Evolutionary conservation across 2,113 vertebrate genomes (phyloP).

Genomic region (Chionis minor): DNA sequence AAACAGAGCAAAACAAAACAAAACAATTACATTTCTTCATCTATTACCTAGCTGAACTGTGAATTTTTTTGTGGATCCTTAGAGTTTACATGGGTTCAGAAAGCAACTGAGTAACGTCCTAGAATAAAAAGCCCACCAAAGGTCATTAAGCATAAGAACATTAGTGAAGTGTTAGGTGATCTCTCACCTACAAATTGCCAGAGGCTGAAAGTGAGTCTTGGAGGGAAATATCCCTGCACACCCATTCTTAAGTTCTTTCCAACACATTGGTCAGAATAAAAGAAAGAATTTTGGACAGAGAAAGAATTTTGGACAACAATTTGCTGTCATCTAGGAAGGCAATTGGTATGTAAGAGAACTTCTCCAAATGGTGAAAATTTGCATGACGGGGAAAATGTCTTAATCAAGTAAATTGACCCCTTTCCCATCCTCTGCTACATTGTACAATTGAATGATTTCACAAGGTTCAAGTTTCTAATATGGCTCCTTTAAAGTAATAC

Average conservation of each 20-base stretch:
- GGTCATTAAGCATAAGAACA: background rate
- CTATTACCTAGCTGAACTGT: background rate
- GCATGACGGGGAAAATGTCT: background rate
- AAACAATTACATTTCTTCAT: background rate
- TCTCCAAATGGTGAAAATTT: background rate
- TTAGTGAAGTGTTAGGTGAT: background rate
- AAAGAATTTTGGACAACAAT: background rate
- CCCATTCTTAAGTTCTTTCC: background rate
- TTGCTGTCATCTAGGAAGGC: background rate
- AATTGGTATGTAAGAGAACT: background rate
- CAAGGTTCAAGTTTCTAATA: background rate
- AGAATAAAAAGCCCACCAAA: background rate
- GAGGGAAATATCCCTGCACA: background rate
- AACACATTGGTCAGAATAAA: background rate
- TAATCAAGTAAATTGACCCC: background rate
- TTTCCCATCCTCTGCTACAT: background rate
- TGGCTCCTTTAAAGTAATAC: background rate
- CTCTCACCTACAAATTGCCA: background rate
- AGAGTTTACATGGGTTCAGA: background rate
- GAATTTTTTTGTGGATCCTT: background rate
- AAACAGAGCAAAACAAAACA: background rate
- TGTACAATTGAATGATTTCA: background rate
- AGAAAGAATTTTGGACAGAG: background rate
- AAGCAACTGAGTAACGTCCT: background rate
- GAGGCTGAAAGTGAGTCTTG: background rate